These are phyloP conservation scores for Aporophyla lueneburgensis DNA, from an alignment of 2,888 invertebrate genomes.

Conservation along the genomic window DNA sequence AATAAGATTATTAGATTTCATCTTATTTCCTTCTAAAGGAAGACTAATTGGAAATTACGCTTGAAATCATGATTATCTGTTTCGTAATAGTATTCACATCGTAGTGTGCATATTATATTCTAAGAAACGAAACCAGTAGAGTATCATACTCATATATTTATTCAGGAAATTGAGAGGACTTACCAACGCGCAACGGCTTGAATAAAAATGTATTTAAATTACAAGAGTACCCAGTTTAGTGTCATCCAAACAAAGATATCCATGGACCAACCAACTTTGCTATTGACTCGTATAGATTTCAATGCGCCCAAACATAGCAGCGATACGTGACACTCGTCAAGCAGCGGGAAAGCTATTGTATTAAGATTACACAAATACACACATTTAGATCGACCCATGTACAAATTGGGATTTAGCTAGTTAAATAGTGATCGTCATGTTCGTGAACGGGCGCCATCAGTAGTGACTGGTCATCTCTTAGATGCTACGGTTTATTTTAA, in stretches of 20 bases:
- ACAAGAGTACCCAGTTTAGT: background rate
- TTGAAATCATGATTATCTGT: background rate
- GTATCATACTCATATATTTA: background rate
- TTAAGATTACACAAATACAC: slow-evolving; percentile 33
- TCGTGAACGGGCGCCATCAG: too few relatives aligned
- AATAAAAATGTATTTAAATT: too few relatives aligned
- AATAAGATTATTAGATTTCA: background rate
- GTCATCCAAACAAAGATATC: background rate
- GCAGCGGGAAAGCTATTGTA: slow-evolving; percentile 22
- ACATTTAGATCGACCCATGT: background rate
- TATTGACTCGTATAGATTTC: slow-evolving; percentile 22
- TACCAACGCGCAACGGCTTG: background rate
- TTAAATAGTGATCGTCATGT: too few relatives aligned
- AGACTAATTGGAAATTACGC: background rate
- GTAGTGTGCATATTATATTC: background rate
- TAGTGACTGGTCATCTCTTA: too few relatives aligned
- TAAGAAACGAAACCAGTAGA: background rate
- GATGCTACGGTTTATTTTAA: too few relatives aligned
- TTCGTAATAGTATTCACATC: background rate
- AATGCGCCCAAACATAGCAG: slow-evolving; percentile 18
- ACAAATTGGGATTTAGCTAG: background rate
- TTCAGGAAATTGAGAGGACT: background rate
- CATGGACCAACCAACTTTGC: slow-evolving; percentile 16
- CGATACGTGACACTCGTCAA: slow-evolving; percentile 33
- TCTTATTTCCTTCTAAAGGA: background rate